Base-by-base conservation (phyloP, 2,888 invertebrate species). In the Phengaris arion region DNA sequence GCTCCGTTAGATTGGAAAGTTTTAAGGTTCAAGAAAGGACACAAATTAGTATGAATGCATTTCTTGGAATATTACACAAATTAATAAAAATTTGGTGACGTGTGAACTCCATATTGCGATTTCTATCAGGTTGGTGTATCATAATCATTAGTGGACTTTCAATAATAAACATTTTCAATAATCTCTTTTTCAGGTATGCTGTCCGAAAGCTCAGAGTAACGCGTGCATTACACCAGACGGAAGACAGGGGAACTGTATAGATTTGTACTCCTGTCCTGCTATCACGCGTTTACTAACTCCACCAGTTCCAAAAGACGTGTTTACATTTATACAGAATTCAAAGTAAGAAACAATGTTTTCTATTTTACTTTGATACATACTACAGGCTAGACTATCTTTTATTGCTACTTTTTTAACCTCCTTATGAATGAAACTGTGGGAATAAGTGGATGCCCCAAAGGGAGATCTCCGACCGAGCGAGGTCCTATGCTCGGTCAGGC, bases 141-240 rank as follows among this genome's bases (percentile, higher is more conserved):
- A 35, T 35, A 35, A 22, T 22, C 12, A 54, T 54, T 4, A 2
- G 9, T 54, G 51, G 57, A 57, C 15, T 15, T 15, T 7, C 57
- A 6, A 3, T 15, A 57, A 3, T 5, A 59, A 59, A 22, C 4
- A 59, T 59, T 22, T 59, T 22, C 0, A 22, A 15, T 59, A 15
- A 8, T 15, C 59, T 10, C 22, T 79, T 35, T 35, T 35, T 13
- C 83, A 89, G 89, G 87, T 89, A 7, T 89, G 88, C 80, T 89
- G 89, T 76, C 81, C 82, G 45, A 35, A 59, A 35, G 52, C 74
- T 2, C 68, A 0, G 69, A 75, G 76, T 45, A 35, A 64, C 45
- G 10, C 35, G 35, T 86, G 87, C 78, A 78, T 79, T 78, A 85
- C 83, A 0, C 83, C 84, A 0, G 84, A 85, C 46, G 86, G 82